Percentiles rank a stretch among this genome's conserved stretches.
Conservation (phyloP, 2,888 invertebrate genomes). For the Chloroclysta siterata region DNA sequence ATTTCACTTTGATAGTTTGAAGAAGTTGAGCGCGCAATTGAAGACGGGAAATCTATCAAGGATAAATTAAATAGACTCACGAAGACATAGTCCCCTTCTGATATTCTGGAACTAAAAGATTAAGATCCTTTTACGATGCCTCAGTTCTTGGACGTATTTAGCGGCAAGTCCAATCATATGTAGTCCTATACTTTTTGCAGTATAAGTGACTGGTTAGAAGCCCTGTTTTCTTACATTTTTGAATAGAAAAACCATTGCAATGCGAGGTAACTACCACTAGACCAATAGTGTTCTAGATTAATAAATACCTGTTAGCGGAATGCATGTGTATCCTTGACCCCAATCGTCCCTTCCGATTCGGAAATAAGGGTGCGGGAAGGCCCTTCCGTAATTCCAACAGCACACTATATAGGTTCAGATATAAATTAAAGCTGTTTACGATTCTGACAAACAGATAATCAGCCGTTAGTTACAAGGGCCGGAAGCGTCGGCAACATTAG, state of each 20-base stretch:
- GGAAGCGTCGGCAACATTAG: background rate
- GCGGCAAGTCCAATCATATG: too few relatives aligned
- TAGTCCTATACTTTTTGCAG: too few relatives aligned
- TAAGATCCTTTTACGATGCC: background rate
- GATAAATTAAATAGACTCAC: background rate
- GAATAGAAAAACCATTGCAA: too few relatives aligned
- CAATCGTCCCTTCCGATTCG: slow-evolving; percentile 20
- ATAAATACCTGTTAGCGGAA: slow-evolving; percentile 10
- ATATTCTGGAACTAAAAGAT: background rate
- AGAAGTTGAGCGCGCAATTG: background rate
- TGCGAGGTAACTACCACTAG: too few relatives aligned
- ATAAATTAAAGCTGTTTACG: slow-evolving; percentile 25
- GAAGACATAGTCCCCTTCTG: background rate
- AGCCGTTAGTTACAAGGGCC: background rate
- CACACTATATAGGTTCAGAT: slow-evolving; percentile 3
- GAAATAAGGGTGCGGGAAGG: slow-evolving; percentile 25
- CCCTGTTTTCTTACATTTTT: too few relatives aligned
- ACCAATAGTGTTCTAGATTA: too few relatives aligned
- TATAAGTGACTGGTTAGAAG: too few relatives aligned
- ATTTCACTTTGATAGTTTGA: background rate
- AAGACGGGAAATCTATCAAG: background rate
- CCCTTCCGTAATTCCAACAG: slow-evolving; percentile 27
- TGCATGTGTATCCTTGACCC: slow-evolving; percentile 24
- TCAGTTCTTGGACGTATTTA: too few relatives aligned
- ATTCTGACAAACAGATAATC: slow-evolving; percentile 13